Evolutionary conservation across 2,888 invertebrate species (phyloP), one percentile per base, ranked within the genome.

Genomic region (Acanthosepion pharaonis): DNA sequence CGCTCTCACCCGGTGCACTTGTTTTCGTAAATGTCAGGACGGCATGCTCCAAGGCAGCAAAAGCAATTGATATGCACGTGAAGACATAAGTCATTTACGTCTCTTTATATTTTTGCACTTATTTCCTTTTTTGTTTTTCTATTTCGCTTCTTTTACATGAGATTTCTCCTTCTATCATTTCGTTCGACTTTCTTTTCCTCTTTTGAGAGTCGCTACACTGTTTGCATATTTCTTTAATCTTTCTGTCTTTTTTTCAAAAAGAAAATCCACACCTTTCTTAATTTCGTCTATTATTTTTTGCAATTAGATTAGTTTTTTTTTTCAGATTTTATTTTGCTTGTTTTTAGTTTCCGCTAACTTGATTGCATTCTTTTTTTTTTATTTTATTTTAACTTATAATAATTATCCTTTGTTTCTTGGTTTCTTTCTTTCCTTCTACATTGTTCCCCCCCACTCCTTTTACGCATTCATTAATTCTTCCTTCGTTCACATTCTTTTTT

Each of bases 11-110:
- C 78, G 78, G 78, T 78, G 78, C 78, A 78, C 78, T 78, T 78
- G 78, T 78, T 78, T 78, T n/a, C 18, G 15, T 78, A 78, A 78
- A 78, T 78, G 78, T 78, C 78, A 78, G 78, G 78, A n/a, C 33
- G 78, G 78, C n/a, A 15, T 78, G 78, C 78, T 78, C 78, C 78
- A 33, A 33, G 78, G 78, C 78, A 33, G 78, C 78, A n/a, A n/a
- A 33, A n/a, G n/a, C 78, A 78, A 78, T 78, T 78, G 78, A 78
- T 78, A 78, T n/a, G 78, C 78, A 78, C 78, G 33, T 78, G n/a
- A n/a, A 78, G n/a, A 78, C 33, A 78, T 78, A 78, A 78, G 78
- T 78, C 78, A 78, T 78, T 78, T n/a, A 9, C n/a, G 9, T 33
- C 78, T 78, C 78, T 78, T n/a, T 78, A 78, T 78, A n/a, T n/a